Evolutionary conservation across 37 sponge, comb jelly and placozoan genomes (phyloP).

Genomic region (Spongilla lacustris): DNA sequence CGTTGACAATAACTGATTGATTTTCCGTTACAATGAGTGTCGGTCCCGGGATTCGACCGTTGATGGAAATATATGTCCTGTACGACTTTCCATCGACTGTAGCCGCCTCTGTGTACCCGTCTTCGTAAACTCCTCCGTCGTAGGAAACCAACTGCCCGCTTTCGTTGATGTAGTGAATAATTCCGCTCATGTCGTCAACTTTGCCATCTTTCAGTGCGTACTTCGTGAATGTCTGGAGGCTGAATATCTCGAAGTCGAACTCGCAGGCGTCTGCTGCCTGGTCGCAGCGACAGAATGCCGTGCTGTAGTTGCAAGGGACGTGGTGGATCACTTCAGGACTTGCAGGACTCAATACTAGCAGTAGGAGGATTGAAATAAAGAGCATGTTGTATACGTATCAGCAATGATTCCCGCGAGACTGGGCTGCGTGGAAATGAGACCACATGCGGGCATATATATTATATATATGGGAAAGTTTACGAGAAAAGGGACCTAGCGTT

Average conservation of each 20-base stretch:
- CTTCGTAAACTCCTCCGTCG: conserved; percentile 6
- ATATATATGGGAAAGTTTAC: no score
- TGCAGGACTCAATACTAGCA: background rate
- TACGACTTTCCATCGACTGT: conserved; percentile 70
- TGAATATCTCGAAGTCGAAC: conserved; percentile 13
- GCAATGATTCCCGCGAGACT: no score
- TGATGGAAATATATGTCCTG: conserved; percentile 56
- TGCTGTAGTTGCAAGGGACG: conserved; percentile 3
- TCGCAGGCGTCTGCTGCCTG: conserved; percentile 29
- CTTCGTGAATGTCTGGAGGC: conserved; percentile 40
- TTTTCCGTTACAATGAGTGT: conserved; percentile 62
- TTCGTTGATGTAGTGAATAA: conserved; percentile 6
- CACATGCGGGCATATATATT: no score
- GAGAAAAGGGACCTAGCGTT: no score
- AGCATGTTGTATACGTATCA: no score
- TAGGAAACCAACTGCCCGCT: background rate
- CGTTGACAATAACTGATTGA: conserved; percentile 55
- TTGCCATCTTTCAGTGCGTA: conserved; percentile 11
- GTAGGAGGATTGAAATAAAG: background rate
- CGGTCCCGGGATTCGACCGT: conserved; percentile 75
- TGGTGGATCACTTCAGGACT: background rate
- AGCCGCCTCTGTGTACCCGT: conserved; percentile 41
- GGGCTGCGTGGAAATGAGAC: no score
- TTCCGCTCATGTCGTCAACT: background rate
- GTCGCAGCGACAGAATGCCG: conserved; percentile 19